Evolutionary conservation across 1,140 invertebrate genomes (phyloP), one percentile per base, ranked within the genome.

Genomic region (Batillaria attramentaria): DNA sequence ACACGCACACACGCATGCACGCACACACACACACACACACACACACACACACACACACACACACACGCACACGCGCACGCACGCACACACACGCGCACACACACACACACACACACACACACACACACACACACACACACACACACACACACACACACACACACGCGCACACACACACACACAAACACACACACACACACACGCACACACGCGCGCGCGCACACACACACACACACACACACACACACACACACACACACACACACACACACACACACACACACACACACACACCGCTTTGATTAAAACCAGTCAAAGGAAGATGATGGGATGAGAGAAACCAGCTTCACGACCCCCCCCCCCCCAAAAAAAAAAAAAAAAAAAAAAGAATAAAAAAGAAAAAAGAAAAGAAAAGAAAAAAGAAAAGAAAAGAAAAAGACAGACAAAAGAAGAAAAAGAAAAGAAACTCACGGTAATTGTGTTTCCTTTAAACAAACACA

Each of bases 61-160:
- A 50, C 46, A 24, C 46, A 50, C 46, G 46, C 46, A 50, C 57
- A 24, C 8, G 24, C 46, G 24, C 10, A 50, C 46, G 24, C 10
- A 50, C 10, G 24, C 10, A 50, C 46, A 50, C 46, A 50, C 46
- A 50, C 10, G 24, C 46, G 24, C 10, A 50, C 46, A 50, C 10
- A 50, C 10, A 50, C 10, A 50, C 57, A 24, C 57, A 62, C 57
- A 3, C 57, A 62, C 57, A 3, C n/a, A 62, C n/a, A 3, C 57
- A n/a, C 57, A 62, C 57, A n/a, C 57, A 62, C 57, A n/a, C 57
- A n/a, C 57, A n/a, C 57, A n/a, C 57, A n/a, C 57, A 62, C 57
- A 62, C 57, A 62, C 57, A 62, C 33, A 62, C 57, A 62, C 57
- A 62, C 57, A 62, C 57, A 62, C n/a, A 2, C 46, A n/a, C 46